Conservation (phyloP, 1,140 invertebrate genomes). For the Leptopilina clavipes region DNA sequence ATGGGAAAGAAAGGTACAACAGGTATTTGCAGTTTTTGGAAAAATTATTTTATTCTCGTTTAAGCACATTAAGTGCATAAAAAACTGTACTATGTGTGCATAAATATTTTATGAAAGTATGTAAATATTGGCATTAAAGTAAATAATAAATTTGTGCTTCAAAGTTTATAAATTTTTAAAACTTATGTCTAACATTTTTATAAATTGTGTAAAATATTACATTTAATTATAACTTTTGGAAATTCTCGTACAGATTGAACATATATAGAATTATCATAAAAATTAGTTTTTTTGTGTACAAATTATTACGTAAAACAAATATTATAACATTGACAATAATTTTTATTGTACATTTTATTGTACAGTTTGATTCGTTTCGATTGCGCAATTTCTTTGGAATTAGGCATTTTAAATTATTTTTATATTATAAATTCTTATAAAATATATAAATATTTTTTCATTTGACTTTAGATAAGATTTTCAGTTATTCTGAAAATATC, state of each 20-base stretch:
- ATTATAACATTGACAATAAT: too few species aligned
- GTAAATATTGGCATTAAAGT: not conserved
- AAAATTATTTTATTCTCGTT: slow-evolving; percentile 4
- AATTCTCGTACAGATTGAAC: too few species aligned
- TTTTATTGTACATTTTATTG: too few species aligned
- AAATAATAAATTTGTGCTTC: not conserved
- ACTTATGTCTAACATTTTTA: not conserved
- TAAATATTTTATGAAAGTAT: not conserved
- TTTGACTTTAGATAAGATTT: not conserved
- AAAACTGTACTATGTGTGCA: not conserved
- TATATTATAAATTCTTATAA: slow-evolving; percentile 9
- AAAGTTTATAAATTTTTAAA: not conserved
- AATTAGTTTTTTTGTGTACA: too few species aligned
- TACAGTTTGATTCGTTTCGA: too few species aligned
- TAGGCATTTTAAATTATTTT: not conserved
- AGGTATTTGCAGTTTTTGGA: not conserved
- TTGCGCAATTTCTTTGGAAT: too few species aligned
- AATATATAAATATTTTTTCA: slow-evolving; percentile 31
- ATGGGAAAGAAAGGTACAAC: not conserved
- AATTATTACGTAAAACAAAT: too few species aligned
- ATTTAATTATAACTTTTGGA: too few species aligned
- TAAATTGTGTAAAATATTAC: not conserved
- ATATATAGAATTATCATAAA: too few species aligned
- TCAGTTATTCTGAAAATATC: not conserved
- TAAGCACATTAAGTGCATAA: not conserved